These are phyloP conservation scores for Caenorhabditis auriculariae DNA, from an alignment of 2,888 invertebrate genomes.

Conservation along the genomic window DNA sequence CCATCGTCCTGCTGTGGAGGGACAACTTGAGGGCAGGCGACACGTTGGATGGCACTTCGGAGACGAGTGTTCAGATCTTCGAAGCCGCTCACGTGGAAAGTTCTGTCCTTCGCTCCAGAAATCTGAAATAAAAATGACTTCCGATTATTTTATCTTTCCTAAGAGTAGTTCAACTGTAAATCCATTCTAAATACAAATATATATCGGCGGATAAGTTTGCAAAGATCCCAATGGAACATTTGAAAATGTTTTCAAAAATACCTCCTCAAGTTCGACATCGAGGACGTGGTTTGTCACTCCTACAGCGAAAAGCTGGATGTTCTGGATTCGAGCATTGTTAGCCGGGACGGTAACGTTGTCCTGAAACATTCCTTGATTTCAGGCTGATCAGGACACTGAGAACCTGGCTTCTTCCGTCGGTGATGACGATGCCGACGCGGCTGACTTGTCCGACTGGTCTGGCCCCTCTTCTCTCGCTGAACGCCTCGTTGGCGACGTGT, in stretches of 20 bases:
- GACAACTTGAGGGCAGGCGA: conserved; percentile 44
- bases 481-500: conserved; percentile 63
- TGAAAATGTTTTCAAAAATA: not conserved
- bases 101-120: conserved; percentile 43
- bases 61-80: conserved; percentile 58
- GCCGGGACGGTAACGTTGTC: conserved; percentile 62
- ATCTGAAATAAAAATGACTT: conserved; percentile 18
- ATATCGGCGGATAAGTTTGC: conserved; percentile 5
- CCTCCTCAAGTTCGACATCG: conserved; percentile 47
- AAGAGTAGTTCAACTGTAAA: too few relatives aligned
- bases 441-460: conserved; percentile 50
- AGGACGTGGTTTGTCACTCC: conserved; percentile 62
- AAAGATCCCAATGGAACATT: not conserved
- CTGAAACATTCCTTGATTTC: conserved; percentile 5
- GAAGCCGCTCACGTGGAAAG: conserved; percentile 58
- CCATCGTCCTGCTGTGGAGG: not conserved
- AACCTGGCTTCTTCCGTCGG: conserved; percentile 63
- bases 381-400: not conserved
- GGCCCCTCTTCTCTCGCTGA: conserved; percentile 60
- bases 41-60: conserved; percentile 53
- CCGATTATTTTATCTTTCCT: too few relatives aligned
- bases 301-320: conserved; percentile 64
- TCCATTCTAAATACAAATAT: too few relatives aligned
- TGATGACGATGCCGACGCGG: conserved; percentile 64
- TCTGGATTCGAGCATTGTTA: conserved; percentile 46